These are phyloP conservation scores for Nautilus pompilius DNA, from an alignment of 1,140 invertebrate species.

Conservation along the genomic window DNA sequence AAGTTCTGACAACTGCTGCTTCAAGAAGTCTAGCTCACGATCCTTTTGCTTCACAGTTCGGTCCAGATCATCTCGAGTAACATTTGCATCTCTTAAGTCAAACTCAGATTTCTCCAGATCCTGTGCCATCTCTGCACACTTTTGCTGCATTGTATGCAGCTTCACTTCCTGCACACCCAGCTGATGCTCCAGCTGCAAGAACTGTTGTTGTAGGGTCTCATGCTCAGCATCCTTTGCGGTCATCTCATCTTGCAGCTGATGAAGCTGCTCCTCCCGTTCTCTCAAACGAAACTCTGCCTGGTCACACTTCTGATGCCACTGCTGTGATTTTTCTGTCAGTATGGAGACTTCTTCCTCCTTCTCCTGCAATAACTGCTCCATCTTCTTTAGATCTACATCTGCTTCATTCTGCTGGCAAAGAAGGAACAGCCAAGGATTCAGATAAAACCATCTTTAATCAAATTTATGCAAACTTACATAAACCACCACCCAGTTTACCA, in stretches of 20 bases:
- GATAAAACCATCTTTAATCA: too few relatives aligned
- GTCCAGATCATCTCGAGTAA: background rate
- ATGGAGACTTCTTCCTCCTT: too few relatives aligned
- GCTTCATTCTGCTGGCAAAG: too few relatives aligned
- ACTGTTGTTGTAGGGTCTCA: constrained; percentile 8
- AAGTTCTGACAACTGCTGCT: background rate
- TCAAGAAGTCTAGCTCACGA: background rate
- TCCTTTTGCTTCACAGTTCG: background rate
- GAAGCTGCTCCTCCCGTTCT: background rate
- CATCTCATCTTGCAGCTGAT: background rate
- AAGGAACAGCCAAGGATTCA: too few relatives aligned
- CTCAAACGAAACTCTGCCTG: constrained; percentile 3
- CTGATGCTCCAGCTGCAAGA: constrained; percentile 11
- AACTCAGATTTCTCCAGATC: constrained; percentile 5
- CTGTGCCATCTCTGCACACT: constrained; percentile 13
- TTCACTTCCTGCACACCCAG: constrained; percentile 14
- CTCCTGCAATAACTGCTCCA: too few relatives aligned
- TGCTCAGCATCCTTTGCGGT: background rate
- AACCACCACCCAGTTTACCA: too few relatives aligned
- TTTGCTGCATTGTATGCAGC: constrained; percentile 12
- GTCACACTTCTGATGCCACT: constrained; percentile 1
- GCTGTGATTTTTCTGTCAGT: too few relatives aligned
- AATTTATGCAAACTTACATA: too few relatives aligned
- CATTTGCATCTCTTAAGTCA: background rate
- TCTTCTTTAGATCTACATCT: too few relatives aligned